Base-by-base conservation (phyloP, 2,888 invertebrate species). In the Yponomeuta plumbellus region DNA sequence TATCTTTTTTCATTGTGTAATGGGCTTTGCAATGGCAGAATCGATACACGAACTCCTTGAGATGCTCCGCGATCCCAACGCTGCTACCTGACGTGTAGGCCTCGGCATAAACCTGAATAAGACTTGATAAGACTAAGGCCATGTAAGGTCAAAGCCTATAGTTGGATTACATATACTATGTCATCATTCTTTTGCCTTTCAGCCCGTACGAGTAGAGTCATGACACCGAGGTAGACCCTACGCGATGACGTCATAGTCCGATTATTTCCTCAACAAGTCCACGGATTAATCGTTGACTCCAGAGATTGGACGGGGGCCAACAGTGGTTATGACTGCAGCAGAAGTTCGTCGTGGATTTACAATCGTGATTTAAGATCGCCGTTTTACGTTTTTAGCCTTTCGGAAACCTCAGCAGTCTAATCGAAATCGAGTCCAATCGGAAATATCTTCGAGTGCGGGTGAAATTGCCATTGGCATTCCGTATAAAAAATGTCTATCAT, bases 241-340 rank as follows among this genome's bases (percentile, higher is more conserved):
- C 13, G 21, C 11, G 23, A 44, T 63, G 63, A 44, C 63, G 63
- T 63, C 63, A 63, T n/a, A 17, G 22, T 40, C 44, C 44, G 40
- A 63, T 22, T 22, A 44, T 21, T 63, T 40, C 21, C 40, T 40
- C 40, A 63, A 63, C 44, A 44, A 44, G 44, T 63, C 22, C 17
- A 1, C 11, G 44, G 44, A 63, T 44, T 3, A 21, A 63, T 63
- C 63, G 44, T 44, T 63, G 63, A 5, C 39, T 39, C 44, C 40
- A 21, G 40, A 21, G 11, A 11, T 44, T 63, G 63, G 63, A 63
- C 40, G 40, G 13, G 4, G 20, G 63, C 63, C 63, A 63, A 21
- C 22, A 44, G 20, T 40, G 40, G 63, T 63, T 63, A 44, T 63
- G 63, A 63, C 63, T 63, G 44, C 63, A 21, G 40, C n/a, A 40